Conservation (phyloP, 2,113 vertebrate species). For the Lophura nycthemera region DNA sequence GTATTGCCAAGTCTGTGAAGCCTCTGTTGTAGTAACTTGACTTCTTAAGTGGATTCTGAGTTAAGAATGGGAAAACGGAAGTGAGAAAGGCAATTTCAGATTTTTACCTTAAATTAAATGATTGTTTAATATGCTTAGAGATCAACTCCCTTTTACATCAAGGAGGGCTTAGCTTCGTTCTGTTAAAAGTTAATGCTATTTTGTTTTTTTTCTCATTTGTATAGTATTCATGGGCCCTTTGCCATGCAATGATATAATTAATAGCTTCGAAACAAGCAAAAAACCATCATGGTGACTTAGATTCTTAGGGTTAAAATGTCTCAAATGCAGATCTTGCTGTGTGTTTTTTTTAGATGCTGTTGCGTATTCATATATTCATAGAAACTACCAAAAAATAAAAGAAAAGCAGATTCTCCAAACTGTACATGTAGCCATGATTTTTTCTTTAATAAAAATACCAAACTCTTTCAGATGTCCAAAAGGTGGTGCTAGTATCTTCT, state of each 20-base stretch:
- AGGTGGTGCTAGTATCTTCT: conserved; percentile 78
- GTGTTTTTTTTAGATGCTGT: neutral
- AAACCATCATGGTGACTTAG: neutral
- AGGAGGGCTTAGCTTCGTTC: neutral
- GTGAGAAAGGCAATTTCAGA: neutral
- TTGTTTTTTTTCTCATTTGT: neutral
- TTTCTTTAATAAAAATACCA: neutral
- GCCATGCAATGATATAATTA: neutral
- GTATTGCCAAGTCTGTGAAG: neutral
- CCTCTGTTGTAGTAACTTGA: neutral
- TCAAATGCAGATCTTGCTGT: neutral
- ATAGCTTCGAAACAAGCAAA: neutral
- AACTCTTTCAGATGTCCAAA: conserved; percentile 78
- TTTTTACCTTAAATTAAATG: neutral
- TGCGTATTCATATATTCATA: neutral
- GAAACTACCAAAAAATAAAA: rapidly evolving
- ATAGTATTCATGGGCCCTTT: neutral
- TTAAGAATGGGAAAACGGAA: neutral
- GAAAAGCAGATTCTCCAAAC: neutral
- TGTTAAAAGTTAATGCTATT: neutral
- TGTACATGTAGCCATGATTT: rapidly evolving
- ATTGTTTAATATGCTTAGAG: neutral
- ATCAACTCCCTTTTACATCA: neutral
- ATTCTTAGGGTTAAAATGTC: neutral
- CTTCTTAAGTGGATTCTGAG: neutral